These are phyloP conservation scores for Poeciliopsis paucimaculata DNA, from an alignment of 2,797 vertebrate species.

Conservation along the genomic window DNA sequence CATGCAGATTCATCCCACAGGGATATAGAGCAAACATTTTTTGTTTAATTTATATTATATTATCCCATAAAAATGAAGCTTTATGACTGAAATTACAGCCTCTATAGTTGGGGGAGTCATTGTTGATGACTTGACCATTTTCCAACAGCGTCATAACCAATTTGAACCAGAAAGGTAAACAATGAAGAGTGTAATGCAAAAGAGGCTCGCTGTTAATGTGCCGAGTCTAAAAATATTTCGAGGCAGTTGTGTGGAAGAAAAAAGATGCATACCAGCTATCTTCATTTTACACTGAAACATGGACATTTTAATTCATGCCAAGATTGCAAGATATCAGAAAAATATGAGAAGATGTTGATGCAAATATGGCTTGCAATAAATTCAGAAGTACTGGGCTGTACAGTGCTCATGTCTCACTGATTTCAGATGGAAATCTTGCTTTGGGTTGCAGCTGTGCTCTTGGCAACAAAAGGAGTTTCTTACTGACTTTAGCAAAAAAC, in stretches of 20 bases:
- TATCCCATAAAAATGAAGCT: not conserved
- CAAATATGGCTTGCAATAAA: not conserved
- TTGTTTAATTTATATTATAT: not conserved
- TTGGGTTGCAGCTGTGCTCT: not conserved
- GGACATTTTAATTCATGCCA: not conserved
- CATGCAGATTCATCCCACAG: not conserved
- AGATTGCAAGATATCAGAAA: not conserved
- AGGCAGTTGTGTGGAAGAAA: not conserved
- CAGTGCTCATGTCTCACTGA: not conserved
- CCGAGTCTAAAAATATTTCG: not conserved
- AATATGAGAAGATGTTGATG: not conserved
- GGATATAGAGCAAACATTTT: not conserved
- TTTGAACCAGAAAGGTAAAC: not conserved
- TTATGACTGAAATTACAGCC: not conserved
- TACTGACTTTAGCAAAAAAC: not conserved
- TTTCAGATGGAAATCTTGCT: not conserved
- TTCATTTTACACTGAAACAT: not conserved
- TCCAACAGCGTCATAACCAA: not conserved
- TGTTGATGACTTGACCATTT: not conserved
- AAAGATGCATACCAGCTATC: not conserved
- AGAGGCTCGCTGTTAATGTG: not conserved
- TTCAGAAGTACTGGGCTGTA: not conserved
- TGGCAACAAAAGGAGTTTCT: constrained; percentile 11
- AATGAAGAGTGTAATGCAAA: not conserved
- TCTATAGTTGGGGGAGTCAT: not conserved